Percentiles rank a stretch among this genome's conserved stretches.
These are phyloP conservation scores for Etheostoma cragini DNA, from an alignment of 2,113 vertebrate genomes.

Conservation along the genomic window DNA sequence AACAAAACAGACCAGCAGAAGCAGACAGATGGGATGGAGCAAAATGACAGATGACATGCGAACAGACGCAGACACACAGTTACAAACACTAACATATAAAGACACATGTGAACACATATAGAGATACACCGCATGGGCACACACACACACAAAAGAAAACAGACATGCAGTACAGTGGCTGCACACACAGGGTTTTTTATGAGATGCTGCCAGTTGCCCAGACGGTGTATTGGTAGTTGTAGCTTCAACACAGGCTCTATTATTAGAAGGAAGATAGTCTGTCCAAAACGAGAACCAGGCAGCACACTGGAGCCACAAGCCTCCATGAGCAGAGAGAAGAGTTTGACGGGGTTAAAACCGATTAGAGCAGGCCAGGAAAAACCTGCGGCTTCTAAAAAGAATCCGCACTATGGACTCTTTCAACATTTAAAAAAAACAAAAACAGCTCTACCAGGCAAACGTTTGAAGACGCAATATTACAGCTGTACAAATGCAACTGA, in stretches of 20 bases:
- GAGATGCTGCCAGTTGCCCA: slow-evolving; percentile 62
- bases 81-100: slow-evolving; percentile 6
- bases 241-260: slow-evolving; percentile 48
- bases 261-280: slow-evolving; percentile 54
- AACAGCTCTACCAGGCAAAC: not conserved
- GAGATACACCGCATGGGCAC: not conserved
- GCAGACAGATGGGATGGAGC: slow-evolving; percentile 54
- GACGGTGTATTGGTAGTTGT: slow-evolving; percentile 55
- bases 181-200: not conserved
- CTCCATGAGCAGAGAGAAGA: slow-evolving; percentile 20
- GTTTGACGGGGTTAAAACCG: slow-evolving; percentile 7
- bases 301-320: slow-evolving; percentile 2
- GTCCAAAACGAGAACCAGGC: slow-evolving; percentile 30
- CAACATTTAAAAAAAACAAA: not conserved
- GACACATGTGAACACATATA: not conserved
- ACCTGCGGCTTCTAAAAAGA: not conserved
- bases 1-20: slow-evolving; percentile 40
- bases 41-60: slow-evolving; percentile 38
- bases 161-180: slow-evolving; percentile 6
- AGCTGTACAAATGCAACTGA: slow-evolving; percentile 9
- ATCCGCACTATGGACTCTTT: not conserved
- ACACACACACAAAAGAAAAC: not conserved
- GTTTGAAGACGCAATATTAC: slow-evolving; percentile 1
- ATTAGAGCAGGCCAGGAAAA: not conserved
- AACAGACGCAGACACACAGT: slow-evolving; percentile 12